These are phyloP conservation scores for Sandelia bainsii DNA, from an alignment of 2,797 vertebrate genomes.

Conservation along the genomic window DNA sequence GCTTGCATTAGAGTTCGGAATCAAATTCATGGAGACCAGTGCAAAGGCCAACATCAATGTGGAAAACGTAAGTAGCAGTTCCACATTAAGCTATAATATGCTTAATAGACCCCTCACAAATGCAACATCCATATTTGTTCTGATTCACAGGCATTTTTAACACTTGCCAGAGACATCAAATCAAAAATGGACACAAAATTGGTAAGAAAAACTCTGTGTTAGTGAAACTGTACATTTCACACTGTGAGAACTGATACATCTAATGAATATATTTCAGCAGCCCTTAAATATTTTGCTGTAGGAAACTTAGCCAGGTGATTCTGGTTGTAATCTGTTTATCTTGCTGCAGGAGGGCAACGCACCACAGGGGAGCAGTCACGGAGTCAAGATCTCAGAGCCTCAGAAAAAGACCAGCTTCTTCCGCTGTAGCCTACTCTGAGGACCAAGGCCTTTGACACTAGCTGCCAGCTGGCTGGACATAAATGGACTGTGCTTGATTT, in stretches of 20 bases:
- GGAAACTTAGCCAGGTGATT: not conserved
- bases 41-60: slow-evolving; percentile 99
- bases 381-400: slow-evolving; percentile 95
- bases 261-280: not conserved
- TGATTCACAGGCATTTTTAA: slow-evolving; percentile 91
- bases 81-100: not conserved
- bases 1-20: slow-evolving; percentile 95
- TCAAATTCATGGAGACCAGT: slow-evolving; percentile 99
- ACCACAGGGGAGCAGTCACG: slow-evolving; percentile 93
- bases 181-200: slow-evolving; percentile 99
- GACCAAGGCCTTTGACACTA: slow-evolving; percentile 75
- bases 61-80: slow-evolving; percentile 90
- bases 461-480: slow-evolving; percentile 74
- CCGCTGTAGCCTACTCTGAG: slow-evolving; percentile 96
- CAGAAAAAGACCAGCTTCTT: slow-evolving; percentile 99
- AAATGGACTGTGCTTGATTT: slow-evolving; percentile 89
- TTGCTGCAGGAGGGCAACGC: slow-evolving; percentile 93
- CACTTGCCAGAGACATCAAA: slow-evolving; percentile 98
- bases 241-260: not conserved
- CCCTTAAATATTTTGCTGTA: not conserved
- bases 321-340: slow-evolving; percentile 21
- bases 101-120: not conserved
- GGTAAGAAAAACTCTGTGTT: slow-evolving; percentile 82
- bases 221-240: not conserved
- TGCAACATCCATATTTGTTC: slow-evolving; percentile 14